Percentiles rank a stretch among this genome's conserved stretches.
These are phyloP conservation scores for Poicephalus meyeri DNA, from an alignment of 2,113 vertebrate species.

Conservation along the genomic window DNA sequence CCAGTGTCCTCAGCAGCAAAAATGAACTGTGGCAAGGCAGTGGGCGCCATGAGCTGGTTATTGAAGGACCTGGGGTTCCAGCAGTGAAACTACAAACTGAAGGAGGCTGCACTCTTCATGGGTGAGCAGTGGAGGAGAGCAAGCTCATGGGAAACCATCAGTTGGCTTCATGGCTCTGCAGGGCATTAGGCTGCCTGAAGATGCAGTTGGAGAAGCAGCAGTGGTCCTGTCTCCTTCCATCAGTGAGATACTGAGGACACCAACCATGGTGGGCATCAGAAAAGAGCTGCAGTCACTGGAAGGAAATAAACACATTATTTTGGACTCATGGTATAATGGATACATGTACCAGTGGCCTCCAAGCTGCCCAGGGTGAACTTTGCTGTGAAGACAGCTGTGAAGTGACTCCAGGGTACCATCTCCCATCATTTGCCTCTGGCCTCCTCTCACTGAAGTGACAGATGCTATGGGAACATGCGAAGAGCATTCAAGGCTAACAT, in stretches of 20 bases:
- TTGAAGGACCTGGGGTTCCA: background rate
- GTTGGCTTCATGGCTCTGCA: background rate
- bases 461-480: background rate
- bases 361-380: background rate
- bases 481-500: fast-evolving
- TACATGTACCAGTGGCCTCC: background rate
- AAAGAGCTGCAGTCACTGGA: background rate
- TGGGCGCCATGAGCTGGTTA: background rate
- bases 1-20: background rate
- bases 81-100: background rate
- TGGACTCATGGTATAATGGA: fast-evolving
- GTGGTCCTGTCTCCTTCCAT: background rate
- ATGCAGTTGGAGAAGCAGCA: background rate
- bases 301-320: background rate
- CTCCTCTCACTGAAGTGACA: background rate
- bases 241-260: fast-evolving
- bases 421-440: background rate
- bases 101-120: background rate
- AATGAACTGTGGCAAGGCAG: background rate
- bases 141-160: background rate
- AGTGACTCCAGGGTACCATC: fast-evolving
- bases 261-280: fast-evolving
- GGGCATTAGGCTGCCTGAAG: background rate
- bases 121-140: background rate
- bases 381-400: background rate